Base-by-base conservation (phyloP, 1,140 invertebrate genomes). In the Procambarus clarkii region DNA sequence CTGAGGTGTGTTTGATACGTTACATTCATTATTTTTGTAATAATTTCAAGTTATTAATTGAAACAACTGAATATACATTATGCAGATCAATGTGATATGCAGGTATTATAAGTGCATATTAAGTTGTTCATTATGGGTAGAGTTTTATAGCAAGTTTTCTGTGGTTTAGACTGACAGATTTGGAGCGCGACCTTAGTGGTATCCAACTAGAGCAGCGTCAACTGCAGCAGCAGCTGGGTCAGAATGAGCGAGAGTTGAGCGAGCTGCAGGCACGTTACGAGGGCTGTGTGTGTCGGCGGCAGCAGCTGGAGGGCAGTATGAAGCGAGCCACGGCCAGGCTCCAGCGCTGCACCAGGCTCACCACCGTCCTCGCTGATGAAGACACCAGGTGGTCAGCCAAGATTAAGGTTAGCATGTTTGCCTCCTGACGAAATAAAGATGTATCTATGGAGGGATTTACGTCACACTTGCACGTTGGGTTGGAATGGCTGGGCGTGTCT, bases 311-410 rank as follows among this genome's bases (percentile, higher is more conserved):
- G 93, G 94, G 95, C 24, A 95, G 95, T 48, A 97, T 98, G 69
- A 96, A 96, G 89, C 94, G 97, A n/a, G 97, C 97, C 1, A 96
- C 96, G 54, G 96, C 96, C 0, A 95, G 98, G 88, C 94, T 98
- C 2, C 96, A 96, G 82, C 95, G 98, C 86, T 97, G 98, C 0
- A 97, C 97, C 0, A 96, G 97, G 93, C 94, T 98, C 0, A 98
- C 97, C 2, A 96, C 97, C 8, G 98, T 98, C 24, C 94, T 98
- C 1, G 96, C 96, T 0, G 97, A 98, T 93, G 98, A 98, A 94
- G 96, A 98, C 94, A 95, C 96, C 7, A 95, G 97, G 76, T 98
- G 98, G 98, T 96, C 97, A 90, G 95, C 97, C 86, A 96, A 95
- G 71, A 96, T 97, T 8, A 95, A 96, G 94, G 97, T 92, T 97